phyloP scores from a whole-genome alignment of 2,888 invertebrate genomes.

The Lottia gigantea region DNA sequence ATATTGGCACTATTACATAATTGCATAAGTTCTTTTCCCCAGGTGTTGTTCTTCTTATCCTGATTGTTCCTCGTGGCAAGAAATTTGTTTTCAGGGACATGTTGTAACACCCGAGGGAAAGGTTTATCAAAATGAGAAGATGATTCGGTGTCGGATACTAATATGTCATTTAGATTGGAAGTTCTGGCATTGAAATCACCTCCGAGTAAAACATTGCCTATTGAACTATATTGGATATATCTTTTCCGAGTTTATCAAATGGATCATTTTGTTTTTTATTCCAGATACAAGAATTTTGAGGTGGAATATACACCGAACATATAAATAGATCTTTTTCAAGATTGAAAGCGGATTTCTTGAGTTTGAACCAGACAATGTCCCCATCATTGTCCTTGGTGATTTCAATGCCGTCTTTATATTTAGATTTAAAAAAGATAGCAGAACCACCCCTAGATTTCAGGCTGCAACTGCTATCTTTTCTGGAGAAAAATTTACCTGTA shows the following conservation, averaged over 20 bases:
- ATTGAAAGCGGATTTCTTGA: constrained; percentile 19
- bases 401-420: not conserved
- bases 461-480: not conserved
- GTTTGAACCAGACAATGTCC: constrained; percentile 13
- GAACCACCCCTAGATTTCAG: not conserved
- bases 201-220: constrained; percentile 13
- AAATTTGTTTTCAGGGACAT: not conserved
- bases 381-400: not conserved
- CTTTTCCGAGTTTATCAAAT: constrained; percentile 14
- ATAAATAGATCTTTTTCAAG: constrained; percentile 21
- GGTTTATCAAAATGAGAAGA: not conserved
- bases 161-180: constrained; percentile 3
- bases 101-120: not conserved
- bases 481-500: not conserved
- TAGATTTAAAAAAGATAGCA: not conserved
- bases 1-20: constrained; percentile 19
- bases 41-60: constrained; percentile 14
- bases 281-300: constrained; percentile 12
- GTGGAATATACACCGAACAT: constrained; percentile 17
- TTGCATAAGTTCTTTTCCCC: constrained; percentile 19
- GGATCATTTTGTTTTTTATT: constrained; percentile 12
- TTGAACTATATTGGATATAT: not conserved
- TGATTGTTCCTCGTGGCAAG: not conserved
- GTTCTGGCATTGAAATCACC: constrained; percentile 20
- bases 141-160: not conserved